These are phyloP conservation scores for Phenganax marumi DNA, from an alignment of 92 coral and sea anemone species.

Conservation along the genomic window DNA sequence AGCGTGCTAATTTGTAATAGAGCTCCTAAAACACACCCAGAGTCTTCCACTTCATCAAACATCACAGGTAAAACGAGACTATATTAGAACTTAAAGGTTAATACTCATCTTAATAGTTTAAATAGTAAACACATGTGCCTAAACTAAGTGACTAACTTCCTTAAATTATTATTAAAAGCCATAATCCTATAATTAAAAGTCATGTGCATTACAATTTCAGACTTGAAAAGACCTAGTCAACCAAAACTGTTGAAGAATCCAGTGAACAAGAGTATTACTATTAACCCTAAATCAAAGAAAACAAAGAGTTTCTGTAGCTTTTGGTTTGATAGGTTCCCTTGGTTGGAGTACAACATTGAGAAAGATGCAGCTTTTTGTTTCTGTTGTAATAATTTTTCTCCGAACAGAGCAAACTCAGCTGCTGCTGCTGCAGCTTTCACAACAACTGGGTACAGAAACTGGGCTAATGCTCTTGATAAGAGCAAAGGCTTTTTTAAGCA, in stretches of 20 bases:
- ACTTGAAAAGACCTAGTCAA: conserved; percentile 25
- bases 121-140: not conserved
- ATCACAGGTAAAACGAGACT: not conserved
- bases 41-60: not conserved
- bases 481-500: conserved; percentile 33
- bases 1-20: not conserved
- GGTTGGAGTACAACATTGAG: conserved; percentile 40
- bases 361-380: conserved; percentile 24
- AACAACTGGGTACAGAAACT: conserved; percentile 20
- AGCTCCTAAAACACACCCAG: conserved; percentile 1
- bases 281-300: conserved; percentile 34
- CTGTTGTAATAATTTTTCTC: conserved; percentile 12
- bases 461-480: conserved; percentile 37
- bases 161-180: too few relatives aligned
- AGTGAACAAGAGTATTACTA: conserved; percentile 30
- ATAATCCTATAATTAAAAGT: too few relatives aligned
- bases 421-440: conserved; percentile 34
- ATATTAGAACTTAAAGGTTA: conserved; percentile 4
- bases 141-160: not conserved
- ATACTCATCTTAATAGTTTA: conserved; percentile 12
- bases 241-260: conserved; percentile 31
- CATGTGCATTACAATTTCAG: too few relatives aligned
- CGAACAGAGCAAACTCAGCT: conserved; percentile 10
- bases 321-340: conserved; percentile 30
- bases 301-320: conserved; percentile 39